Conservation (phyloP, 2,113 vertebrate genomes). For the Anoplopoma fimbria region DNA sequence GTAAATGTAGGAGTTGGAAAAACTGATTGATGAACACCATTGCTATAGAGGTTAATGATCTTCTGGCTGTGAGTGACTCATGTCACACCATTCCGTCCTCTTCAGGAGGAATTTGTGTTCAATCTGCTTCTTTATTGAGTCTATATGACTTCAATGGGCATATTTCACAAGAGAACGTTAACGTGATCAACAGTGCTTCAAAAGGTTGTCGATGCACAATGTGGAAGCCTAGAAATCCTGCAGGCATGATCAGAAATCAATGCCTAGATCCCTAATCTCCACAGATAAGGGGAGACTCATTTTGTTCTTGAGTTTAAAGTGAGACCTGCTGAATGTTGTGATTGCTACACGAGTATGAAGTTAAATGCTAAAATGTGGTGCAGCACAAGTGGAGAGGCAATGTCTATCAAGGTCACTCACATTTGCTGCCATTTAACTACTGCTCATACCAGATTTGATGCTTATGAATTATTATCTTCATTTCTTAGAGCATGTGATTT, state of each 20-base stretch:
- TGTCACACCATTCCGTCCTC: constrained; percentile 4
- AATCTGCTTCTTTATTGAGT: neutral
- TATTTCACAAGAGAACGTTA: neutral
- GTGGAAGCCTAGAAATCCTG: neutral
- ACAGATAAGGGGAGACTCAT: neutral
- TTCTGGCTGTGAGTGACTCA: constrained; percentile 29
- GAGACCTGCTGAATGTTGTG: neutral
- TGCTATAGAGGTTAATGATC: constrained; percentile 48
- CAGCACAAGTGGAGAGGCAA: neutral
- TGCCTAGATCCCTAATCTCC: neutral
- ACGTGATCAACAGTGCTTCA: neutral
- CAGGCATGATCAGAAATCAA: neutral
- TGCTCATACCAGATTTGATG: neutral
- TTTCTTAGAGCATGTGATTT: neutral
- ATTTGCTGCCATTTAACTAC: neutral
- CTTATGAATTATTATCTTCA: neutral
- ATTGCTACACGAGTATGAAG: neutral
- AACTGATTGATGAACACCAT: constrained; percentile 26
- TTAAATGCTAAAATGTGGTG: neutral
- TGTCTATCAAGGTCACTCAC: neutral
- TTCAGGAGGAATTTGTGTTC: constrained; percentile 3
- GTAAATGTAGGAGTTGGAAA: constrained; percentile 54
- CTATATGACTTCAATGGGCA: neutral
- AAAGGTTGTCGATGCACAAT: neutral
- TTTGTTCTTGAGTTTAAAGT: neutral